These are phyloP conservation scores for Balaenoptera acutorostrata DNA, from an alignment of 2,113 vertebrate species.

Conservation along the genomic window DNA sequence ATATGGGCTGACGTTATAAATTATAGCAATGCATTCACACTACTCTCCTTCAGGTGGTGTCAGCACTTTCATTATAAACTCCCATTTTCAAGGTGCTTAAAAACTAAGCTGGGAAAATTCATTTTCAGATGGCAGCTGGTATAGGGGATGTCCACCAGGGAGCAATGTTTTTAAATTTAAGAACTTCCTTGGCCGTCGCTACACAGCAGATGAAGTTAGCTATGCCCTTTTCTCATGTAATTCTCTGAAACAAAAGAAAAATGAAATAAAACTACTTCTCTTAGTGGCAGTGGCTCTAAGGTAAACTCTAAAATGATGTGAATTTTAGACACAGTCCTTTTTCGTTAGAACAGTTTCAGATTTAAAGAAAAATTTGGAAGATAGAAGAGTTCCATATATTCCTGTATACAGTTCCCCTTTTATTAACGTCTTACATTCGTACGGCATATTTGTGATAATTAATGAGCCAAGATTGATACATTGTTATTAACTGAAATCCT, in stretches of 20 bases:
- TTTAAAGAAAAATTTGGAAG: background rate
- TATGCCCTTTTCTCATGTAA: background rate
- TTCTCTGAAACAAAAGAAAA: background rate
- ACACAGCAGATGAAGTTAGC: background rate
- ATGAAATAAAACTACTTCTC: background rate
- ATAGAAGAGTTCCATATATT: rapidly evolving
- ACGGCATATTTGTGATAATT: rapidly evolving
- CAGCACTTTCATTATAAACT: slow-evolving; percentile 66
- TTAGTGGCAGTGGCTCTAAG: rapidly evolving
- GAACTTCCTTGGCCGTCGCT: background rate
- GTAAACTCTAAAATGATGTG: rapidly evolving
- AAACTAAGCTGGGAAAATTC: slow-evolving; percentile 60
- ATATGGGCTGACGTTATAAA: slow-evolving; percentile 72
- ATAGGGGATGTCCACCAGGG: background rate
- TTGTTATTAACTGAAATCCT: background rate
- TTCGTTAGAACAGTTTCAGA: background rate
- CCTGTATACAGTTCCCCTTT: rapidly evolving
- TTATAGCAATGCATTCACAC: slow-evolving; percentile 57
- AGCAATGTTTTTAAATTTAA: background rate
- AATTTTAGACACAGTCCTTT: background rate
- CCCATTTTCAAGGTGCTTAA: slow-evolving; percentile 65
- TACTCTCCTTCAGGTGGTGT: slow-evolving; percentile 57
- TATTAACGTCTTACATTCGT: rapidly evolving
- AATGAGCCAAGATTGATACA: background rate
- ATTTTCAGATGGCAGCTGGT: background rate